Evolutionary conservation across 2,797 vertebrate genomes (phyloP).

Genomic region (Scyliorhinus canicula): DNA sequence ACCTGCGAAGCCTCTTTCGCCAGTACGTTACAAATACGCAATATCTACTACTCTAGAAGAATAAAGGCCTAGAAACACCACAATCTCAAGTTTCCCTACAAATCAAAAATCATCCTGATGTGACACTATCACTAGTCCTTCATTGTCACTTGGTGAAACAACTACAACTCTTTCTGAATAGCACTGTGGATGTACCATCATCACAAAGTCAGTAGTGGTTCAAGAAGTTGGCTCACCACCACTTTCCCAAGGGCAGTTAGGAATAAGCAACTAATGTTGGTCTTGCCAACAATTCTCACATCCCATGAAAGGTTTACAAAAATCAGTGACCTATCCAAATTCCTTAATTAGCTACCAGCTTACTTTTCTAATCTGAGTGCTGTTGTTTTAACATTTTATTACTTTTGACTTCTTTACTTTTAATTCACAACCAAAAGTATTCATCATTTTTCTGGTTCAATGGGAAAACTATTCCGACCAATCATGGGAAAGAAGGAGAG

Average conservation of each 20-base stretch:
- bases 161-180: not conserved
- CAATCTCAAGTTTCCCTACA: no score
- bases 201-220: not conserved
- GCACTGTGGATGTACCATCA: not conserved
- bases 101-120: not conserved
- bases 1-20: not conserved
- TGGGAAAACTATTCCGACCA: no score
- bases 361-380: not conserved
- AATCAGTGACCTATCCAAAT: no score
- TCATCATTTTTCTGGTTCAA: not conserved
- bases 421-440: not conserved
- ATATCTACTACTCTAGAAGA: not conserved
- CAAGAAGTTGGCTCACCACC: not conserved
- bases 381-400: not conserved
- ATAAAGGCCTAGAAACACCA: not conserved
- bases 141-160: not conserved
- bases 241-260: not conserved
- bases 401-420: not conserved
- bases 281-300: not conserved
- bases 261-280: not conserved
- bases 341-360: not conserved
- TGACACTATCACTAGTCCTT: not conserved
- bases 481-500: no score
- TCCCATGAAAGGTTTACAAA: no score
- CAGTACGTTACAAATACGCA: not conserved